A percentile compares a stretch with the other conserved stretches of the same genome.
Evolutionary conservation across 1,140 invertebrate species (phyloP).

Genomic region (Drosophila nebulosa): DNA sequence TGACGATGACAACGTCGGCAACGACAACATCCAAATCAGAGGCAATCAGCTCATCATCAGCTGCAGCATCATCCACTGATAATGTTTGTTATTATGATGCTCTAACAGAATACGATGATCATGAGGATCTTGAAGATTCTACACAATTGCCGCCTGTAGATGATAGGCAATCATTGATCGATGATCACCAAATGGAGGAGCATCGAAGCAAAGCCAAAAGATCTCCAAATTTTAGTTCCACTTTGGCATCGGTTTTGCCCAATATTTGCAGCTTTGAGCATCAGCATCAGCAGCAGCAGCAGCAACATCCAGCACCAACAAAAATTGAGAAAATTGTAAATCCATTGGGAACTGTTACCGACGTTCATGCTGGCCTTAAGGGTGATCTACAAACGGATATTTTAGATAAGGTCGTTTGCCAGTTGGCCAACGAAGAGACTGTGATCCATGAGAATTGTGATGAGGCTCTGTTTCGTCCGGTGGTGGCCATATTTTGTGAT

Average conservation of each 20-base stretch:
- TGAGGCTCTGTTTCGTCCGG: constrained; percentile 84
- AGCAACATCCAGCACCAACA: neutral
- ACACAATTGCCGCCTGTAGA: neutral
- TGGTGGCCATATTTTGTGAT: constrained; percentile 81
- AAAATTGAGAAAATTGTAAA: constrained; percentile 84
- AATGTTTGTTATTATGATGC: constrained; percentile 76
- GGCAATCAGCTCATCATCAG: neutral
- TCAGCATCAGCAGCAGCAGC: constrained; percentile 1
- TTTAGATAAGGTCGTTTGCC: constrained; percentile 79
- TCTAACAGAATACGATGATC: constrained; percentile 61
- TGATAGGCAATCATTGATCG: neutral
- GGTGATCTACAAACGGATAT: constrained; percentile 83
- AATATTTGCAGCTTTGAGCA: constrained; percentile 68
- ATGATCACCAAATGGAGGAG: neutral
- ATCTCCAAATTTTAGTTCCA: neutral
- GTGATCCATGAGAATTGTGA: constrained; percentile 84
- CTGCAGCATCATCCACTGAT: constrained; percentile 39
- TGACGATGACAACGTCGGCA: neutral
- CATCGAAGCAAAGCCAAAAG: neutral
- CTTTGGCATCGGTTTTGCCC: constrained; percentile 59
- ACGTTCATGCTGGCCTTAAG: constrained; percentile 79
- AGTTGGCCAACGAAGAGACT: constrained; percentile 77
- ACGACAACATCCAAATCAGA: neutral
- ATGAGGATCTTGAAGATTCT: constrained; percentile 16
- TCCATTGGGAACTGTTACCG: constrained; percentile 86